Conservation (phyloP, 2,113 vertebrate genomes). For the Pygoscelis adeliae region DNA sequence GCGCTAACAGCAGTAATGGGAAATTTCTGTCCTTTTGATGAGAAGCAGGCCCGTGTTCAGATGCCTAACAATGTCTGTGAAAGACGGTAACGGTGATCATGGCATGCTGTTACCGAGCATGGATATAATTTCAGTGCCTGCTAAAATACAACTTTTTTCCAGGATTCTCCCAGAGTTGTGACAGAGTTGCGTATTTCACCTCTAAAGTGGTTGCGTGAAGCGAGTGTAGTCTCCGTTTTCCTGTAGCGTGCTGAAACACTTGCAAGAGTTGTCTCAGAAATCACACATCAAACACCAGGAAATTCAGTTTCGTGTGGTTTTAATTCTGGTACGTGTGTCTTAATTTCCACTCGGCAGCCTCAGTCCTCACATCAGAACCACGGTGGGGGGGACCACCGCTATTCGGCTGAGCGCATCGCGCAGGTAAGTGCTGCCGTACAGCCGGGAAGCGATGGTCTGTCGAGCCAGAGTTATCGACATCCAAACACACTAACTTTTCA, state of each 20-base stretch:
- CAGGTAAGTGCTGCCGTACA: fast-evolving
- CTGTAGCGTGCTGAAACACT: neutral
- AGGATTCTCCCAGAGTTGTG: neutral
- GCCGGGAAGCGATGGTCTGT: fast-evolving
- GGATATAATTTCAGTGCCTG: neutral
- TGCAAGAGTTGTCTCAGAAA: neutral
- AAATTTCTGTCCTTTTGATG: neutral
- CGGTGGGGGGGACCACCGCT: fast-evolving
- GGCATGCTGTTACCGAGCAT: fast-evolving
- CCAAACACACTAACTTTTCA: fast-evolving
- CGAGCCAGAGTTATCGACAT: fast-evolving
- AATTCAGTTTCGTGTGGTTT: neutral
- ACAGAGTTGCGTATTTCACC: neutral
- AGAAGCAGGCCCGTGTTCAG: neutral
- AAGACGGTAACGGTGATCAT: no score
- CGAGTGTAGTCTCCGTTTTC: neutral
- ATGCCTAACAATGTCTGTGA: neutral
- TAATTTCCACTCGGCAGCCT: neutral
- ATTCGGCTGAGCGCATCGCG: fast-evolving
- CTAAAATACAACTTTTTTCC: neutral
- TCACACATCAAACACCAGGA: neutral
- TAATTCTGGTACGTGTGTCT: neutral
- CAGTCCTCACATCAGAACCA: fast-evolving
- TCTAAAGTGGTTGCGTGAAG: neutral
- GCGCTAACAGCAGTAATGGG: neutral